Percentiles rank a stretch among this genome's conserved stretches.
phyloP scores from a whole-genome alignment of 2,888 invertebrate species.

The Amphipyra tragopoginis region DNA sequence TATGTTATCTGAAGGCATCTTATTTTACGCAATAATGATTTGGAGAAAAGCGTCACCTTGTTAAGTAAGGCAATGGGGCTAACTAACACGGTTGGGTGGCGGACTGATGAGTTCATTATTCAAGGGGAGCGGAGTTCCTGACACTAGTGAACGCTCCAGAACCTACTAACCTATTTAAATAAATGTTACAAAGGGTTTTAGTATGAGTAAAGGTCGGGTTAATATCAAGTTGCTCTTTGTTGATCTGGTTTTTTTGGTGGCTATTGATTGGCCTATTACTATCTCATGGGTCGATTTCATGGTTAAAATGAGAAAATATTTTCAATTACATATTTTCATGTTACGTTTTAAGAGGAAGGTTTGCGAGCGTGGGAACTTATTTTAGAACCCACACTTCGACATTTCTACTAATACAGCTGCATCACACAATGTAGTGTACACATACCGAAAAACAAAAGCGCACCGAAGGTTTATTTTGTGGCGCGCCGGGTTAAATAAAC shows the following conservation, averaged over 20 bases:
- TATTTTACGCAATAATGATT: conserved; percentile 54
- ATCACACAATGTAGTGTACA: too few relatives aligned
- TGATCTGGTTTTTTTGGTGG: conserved; percentile 17
- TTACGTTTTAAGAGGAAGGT: too few relatives aligned
- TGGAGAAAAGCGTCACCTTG: conserved; percentile 61
- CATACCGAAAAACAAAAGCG: too few relatives aligned
- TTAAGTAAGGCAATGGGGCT: conserved; percentile 72
- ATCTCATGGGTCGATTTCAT: too few relatives aligned
- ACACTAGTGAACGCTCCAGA: conserved; percentile 52
- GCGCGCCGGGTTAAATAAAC: too few relatives aligned
- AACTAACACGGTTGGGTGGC: conserved; percentile 67
- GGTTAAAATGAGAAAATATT: too few relatives aligned
- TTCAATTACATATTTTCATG: too few relatives aligned
- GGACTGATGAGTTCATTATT: conserved; percentile 79
- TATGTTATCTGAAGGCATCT: conserved; percentile 43
- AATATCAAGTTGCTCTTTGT: conserved; percentile 42
- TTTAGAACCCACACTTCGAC: too few relatives aligned
- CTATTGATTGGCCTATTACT: background rate
- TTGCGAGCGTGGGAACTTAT: too few relatives aligned
- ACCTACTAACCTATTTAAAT: conserved; percentile 76
- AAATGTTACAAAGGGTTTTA: conserved; percentile 63
- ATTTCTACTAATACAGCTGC: too few relatives aligned
- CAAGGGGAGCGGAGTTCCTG: conserved; percentile 63
- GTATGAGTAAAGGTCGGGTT: conserved; percentile 58
- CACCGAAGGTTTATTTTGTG: too few relatives aligned